These are phyloP conservation scores for Physocephala rufipes DNA, from an alignment of 2,888 invertebrate genomes.

Conservation along the genomic window DNA sequence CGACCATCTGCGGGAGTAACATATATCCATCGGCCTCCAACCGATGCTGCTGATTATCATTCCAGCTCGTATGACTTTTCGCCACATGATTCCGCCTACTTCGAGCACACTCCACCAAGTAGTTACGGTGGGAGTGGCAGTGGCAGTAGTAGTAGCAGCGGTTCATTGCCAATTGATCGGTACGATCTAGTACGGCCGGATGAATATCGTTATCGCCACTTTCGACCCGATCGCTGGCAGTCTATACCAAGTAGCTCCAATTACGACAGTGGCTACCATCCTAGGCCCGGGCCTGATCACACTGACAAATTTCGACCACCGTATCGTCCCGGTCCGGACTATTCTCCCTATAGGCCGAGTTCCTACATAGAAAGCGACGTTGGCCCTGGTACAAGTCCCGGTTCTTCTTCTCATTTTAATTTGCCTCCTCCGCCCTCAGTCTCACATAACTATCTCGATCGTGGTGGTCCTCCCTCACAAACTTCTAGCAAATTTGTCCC, in stretches of 20 bases:
- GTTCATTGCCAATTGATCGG: conserved; percentile 58
- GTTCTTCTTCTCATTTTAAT: conserved; percentile 43
- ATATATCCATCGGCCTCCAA: conserved; percentile 56
- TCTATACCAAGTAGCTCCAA: conserved; percentile 61
- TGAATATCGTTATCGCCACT: conserved; percentile 54
- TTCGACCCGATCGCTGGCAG: conserved; percentile 60
- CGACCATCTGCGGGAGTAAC: conserved; percentile 54
- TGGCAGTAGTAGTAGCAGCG: conserved; percentile 51
- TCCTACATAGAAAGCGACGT: conserved; percentile 47
- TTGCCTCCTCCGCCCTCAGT: conserved; percentile 47
- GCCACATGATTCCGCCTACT: conserved; percentile 59
- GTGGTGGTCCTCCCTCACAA: conserved; percentile 48
- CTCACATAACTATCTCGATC: conserved; percentile 58
- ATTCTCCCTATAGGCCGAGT: conserved; percentile 57
- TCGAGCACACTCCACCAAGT: conserved; percentile 59
- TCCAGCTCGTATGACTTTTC: conserved; percentile 58
- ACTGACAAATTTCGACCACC: conserved; percentile 59
- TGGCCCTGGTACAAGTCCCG: conserved; percentile 41
- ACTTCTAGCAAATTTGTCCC: conserved; percentile 67
- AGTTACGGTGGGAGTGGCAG: conserved; percentile 60
- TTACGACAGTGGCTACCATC: conserved; percentile 55
- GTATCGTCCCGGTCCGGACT: conserved; percentile 58
- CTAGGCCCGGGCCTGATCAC: conserved; percentile 52
- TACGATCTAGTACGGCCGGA: conserved; percentile 56
- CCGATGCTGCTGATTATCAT: conserved; percentile 56